phyloP scores from a whole-genome alignment of 2,113 vertebrate genomes.

The Apodemus sylvaticus region DNA sequence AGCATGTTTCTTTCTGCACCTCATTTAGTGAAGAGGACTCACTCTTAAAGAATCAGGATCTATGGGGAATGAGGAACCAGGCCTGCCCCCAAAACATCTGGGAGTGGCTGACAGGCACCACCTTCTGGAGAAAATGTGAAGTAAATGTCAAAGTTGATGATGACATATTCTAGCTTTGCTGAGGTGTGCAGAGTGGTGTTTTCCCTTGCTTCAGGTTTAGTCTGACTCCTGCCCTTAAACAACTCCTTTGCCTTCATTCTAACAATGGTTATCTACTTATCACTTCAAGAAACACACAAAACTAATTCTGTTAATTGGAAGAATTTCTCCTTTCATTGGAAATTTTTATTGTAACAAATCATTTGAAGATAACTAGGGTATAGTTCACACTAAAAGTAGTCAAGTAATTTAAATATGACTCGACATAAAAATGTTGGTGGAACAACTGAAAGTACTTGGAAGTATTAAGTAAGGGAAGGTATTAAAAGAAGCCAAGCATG shows the following conservation, averaged over 20 bases:
- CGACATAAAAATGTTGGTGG: conserved; percentile 12
- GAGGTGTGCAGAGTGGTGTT: no score
- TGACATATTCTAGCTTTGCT: background rate
- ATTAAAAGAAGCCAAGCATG: background rate
- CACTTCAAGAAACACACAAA: background rate
- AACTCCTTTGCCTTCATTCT: background rate
- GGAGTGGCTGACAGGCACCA: conserved; percentile 78
- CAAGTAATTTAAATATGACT: conserved; percentile 2
- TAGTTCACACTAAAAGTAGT: background rate
- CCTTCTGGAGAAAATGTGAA: conserved; percentile 74
- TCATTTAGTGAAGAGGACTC: background rate
- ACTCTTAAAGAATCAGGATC: background rate
- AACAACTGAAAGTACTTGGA: conserved; percentile 13
- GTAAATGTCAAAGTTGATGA: conserved; percentile 49
- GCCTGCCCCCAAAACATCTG: background rate
- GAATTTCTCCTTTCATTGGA: conserved; percentile 12
- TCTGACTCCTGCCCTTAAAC: background rate
- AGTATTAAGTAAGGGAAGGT: background rate
- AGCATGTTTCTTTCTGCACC: background rate
- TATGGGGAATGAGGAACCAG: background rate
- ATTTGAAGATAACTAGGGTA: background rate
- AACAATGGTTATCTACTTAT: background rate
- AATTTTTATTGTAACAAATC: conserved; percentile 15
- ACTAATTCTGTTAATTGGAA: background rate
- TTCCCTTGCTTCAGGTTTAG: background rate